A percentile compares a stretch with the other conserved stretches of the same genome.
Conservation (phyloP, 2,113 vertebrate species). For the Vireo altiloquus region DNA sequence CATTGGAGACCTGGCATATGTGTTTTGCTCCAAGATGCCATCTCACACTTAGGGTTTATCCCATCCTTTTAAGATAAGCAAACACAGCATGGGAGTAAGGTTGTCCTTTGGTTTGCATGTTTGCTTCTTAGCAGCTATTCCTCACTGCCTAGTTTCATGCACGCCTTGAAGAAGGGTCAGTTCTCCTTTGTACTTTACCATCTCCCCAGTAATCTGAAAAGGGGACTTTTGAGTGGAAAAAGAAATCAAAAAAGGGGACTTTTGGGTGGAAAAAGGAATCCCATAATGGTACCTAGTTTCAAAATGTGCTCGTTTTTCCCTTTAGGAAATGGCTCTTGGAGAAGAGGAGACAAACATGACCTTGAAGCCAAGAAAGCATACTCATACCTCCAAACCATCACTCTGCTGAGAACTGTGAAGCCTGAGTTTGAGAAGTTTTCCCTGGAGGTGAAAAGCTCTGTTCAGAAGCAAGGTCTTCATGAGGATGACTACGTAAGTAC, state of each 20-base stretch:
- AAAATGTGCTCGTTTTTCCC: slow-evolving; percentile 63
- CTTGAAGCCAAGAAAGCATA: slow-evolving; percentile 89
- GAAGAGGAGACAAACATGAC: slow-evolving; percentile 90
- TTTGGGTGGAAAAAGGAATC: background rate
- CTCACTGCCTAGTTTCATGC: background rate
- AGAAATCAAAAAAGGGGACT: background rate
- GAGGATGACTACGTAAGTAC: slow-evolving; percentile 90
- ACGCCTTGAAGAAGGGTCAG: background rate
- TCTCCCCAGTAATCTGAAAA: background rate
- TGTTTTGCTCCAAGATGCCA: background rate
- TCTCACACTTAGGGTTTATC: background rate
- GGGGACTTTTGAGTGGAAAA: background rate
- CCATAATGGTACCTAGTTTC: slow-evolving; percentile 27
- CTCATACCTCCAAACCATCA: slow-evolving; percentile 88
- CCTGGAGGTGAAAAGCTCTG: slow-evolving; percentile 87
- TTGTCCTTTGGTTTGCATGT: background rate
- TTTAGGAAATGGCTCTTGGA: slow-evolving; percentile 94
- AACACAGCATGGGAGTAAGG: background rate
- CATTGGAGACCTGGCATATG: background rate
- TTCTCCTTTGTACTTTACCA: background rate
- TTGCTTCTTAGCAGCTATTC: background rate
- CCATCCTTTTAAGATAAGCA: background rate
- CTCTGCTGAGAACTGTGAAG: slow-evolving; percentile 90
- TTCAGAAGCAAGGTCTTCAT: slow-evolving; percentile 78
- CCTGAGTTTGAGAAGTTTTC: slow-evolving; percentile 97